A percentile compares a stretch with the other conserved stretches of the same genome.
phyloP scores from a whole-genome alignment of 2,113 vertebrate genomes.

The Hippocampus barbouri region DNA sequence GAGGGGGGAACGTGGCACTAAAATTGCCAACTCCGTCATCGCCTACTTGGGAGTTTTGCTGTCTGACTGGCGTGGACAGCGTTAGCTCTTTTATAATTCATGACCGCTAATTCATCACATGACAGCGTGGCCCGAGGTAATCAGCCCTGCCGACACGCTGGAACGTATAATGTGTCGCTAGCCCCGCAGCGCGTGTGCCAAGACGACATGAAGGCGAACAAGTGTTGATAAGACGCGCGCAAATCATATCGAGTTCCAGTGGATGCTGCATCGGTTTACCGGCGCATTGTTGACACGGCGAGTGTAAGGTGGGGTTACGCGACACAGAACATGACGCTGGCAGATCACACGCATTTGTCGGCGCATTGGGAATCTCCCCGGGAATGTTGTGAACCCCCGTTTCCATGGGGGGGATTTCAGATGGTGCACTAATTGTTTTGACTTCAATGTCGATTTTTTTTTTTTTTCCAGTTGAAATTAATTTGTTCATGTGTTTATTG shows the following conservation, averaged over 20 bases:
- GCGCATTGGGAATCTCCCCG: not conserved
- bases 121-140: constrained; percentile 9
- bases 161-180: not conserved
- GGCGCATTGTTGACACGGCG: not conserved
- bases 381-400: not conserved
- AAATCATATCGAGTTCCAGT: not conserved
- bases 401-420: not conserved
- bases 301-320: not conserved
- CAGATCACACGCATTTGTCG: not conserved
- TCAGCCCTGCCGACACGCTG: not conserved
- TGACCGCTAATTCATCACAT: constrained; percentile 28
- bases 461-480: too few relatives aligned
- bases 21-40: not conserved
- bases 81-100: constrained; percentile 43
- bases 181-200: not conserved
- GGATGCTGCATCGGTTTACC: not conserved
- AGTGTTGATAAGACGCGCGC: not conserved
- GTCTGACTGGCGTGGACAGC: constrained; percentile 5
- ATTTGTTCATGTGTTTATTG: too few relatives aligned
- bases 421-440: too few relatives aligned
- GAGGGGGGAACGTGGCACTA: not conserved
- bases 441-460: too few relatives aligned
- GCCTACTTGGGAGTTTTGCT: constrained; percentile 10
- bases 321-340: not conserved
- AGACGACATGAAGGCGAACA: not conserved